Conservation (phyloP, 2,888 invertebrate genomes). For the Sarcophaga caerulescens region DNA sequence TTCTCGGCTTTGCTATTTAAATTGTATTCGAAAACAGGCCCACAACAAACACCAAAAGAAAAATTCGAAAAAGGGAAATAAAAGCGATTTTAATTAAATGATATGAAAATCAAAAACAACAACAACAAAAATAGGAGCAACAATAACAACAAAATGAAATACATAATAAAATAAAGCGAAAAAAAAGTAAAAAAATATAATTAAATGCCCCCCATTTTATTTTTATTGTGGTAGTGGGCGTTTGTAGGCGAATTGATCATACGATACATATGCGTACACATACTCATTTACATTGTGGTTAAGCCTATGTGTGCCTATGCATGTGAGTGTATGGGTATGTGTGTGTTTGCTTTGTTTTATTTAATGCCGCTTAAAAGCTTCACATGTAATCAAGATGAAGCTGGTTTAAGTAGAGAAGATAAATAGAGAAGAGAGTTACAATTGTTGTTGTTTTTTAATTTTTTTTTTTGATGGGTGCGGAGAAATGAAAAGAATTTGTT, state of each 20-base stretch:
- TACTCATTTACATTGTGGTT: neutral
- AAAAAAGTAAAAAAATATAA: conserved; percentile 60
- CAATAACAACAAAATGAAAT: conserved; percentile 8
- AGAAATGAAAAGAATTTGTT: neutral
- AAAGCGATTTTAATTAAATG: conserved; percentile 73
- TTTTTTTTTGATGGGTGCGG: conserved; percentile 9
- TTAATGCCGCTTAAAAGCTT: conserved; percentile 45
- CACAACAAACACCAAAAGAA: conserved; percentile 26
- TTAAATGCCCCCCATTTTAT: conserved; percentile 48
- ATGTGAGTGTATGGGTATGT: neutral
- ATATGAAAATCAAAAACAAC: conserved; percentile 70
- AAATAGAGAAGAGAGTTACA: conserved; percentile 1
- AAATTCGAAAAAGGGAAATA: conserved; percentile 55
- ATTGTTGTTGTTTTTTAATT: neutral
- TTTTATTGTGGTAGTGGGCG: conserved; percentile 55
- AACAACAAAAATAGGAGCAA: conserved; percentile 6
- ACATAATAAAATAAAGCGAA: conserved; percentile 31
- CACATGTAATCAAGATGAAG: conserved; percentile 11
- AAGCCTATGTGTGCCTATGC: neutral
- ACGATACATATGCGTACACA: neutral
- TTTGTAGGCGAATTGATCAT: conserved; percentile 63
- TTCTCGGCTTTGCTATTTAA: neutral
- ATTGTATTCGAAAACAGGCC: conserved; percentile 1
- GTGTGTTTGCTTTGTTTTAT: conserved; percentile 8
- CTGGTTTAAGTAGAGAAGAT: neutral